Evolutionary conservation across 2,113 vertebrate genomes (phyloP).

Genomic region (Heterocephalus glaber): DNA sequence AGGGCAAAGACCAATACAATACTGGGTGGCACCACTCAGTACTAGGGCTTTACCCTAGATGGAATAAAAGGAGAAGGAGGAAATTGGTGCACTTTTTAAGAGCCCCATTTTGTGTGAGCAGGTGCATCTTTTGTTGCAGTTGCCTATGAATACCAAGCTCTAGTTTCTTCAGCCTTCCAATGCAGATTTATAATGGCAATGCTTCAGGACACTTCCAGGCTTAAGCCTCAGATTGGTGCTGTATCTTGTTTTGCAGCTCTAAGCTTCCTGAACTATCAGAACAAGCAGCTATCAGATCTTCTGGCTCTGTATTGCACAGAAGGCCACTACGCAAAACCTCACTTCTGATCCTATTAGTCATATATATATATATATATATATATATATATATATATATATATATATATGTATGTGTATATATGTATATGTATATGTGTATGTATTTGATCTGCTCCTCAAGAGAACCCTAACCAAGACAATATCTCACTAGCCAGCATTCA

Average conservation of each 20-base stretch:
- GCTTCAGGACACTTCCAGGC: neutral
- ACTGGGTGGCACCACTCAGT: too few relatives aligned
- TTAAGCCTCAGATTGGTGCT: neutral
- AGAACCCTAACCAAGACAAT: neutral
- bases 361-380: neutral
- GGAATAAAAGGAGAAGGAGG: neutral
- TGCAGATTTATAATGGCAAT: neutral
- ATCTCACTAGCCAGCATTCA: neutral
- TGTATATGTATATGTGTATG: too few relatives aligned
- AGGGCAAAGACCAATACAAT: neutral
- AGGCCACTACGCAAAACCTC: neutral
- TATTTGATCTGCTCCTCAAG: neutral
- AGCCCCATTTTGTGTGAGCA: neutral
- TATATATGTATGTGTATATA: too few relatives aligned
- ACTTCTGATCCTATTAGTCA: neutral
- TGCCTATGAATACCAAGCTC: neutral
- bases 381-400: too few relatives aligned
- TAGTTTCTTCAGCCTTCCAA: neutral
- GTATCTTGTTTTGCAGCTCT: neutral
- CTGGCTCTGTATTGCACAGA: too few relatives aligned
- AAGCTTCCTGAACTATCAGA: neutral
- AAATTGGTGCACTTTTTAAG: neutral
- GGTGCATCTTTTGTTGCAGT: neutral
- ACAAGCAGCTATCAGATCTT: neutral
- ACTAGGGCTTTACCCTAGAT: too few relatives aligned